A percentile compares a stretch with the other conserved stretches of the same genome.
Conservation (phyloP, 2,888 invertebrate genomes). For the Eupithecia pulchellata region DNA sequence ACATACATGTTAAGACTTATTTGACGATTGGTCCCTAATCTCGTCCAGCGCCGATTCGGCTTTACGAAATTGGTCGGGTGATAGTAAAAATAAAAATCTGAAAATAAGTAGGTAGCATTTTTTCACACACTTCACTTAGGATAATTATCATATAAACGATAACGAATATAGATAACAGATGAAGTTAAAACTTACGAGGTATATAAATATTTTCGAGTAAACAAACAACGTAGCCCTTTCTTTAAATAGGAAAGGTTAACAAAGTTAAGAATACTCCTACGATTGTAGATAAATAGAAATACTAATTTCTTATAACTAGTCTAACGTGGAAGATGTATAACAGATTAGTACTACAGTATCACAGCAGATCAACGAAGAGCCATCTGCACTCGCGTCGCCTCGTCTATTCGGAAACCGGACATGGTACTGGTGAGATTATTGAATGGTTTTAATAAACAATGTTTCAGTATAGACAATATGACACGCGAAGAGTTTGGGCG, state of each 20-base stretch:
- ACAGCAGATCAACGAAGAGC: constrained; percentile 79
- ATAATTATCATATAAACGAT: constrained; percentile 75
- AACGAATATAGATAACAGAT: constrained; percentile 75
- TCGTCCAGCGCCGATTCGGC: constrained; percentile 67
- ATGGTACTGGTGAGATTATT: neutral
- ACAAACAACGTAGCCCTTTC: constrained; percentile 74
- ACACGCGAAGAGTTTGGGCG: constrained; percentile 50
- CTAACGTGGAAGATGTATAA: constrained; percentile 81
- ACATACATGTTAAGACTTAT: constrained; percentile 64
- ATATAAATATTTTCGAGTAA: constrained; percentile 75
- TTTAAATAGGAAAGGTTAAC: constrained; percentile 81
- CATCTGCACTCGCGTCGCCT: constrained; percentile 58
- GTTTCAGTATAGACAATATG: constrained; percentile 49
- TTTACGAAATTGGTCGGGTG: constrained; percentile 79
- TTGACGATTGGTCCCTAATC: constrained; percentile 76
- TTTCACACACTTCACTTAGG: constrained; percentile 82
- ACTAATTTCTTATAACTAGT: constrained; percentile 79
- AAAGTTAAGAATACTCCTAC: constrained; percentile 75
- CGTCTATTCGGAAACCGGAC: constrained; percentile 47
- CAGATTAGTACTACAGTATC: constrained; percentile 81
- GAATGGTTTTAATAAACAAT: constrained; percentile 27
- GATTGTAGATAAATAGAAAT: constrained; percentile 73
- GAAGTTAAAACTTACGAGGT: constrained; percentile 68
- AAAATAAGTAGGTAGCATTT: constrained; percentile 84
- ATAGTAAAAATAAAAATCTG: constrained; percentile 85